A percentile compares a stretch with the other conserved stretches of the same genome.
phyloP scores from a whole-genome alignment of 2,113 vertebrate genomes.

The Dendropsophus ebraccatus region DNA sequence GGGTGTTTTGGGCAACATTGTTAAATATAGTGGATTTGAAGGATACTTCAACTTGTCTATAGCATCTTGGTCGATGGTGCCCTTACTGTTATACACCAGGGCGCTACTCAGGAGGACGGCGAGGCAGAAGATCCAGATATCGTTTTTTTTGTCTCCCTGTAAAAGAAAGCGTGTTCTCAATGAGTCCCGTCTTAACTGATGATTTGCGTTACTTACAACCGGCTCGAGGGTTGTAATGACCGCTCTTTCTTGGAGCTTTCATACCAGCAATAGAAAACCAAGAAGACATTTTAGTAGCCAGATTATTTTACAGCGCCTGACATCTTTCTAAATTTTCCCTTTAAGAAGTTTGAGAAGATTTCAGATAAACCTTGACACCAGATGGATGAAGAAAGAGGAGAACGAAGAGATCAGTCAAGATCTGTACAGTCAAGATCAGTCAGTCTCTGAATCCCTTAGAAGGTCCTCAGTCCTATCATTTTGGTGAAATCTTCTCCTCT shows the following conservation, averaged over 20 bases:
- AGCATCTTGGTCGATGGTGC: slow-evolving; percentile 53
- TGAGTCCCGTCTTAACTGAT: neutral
- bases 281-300: no score
- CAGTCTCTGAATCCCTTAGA: no score
- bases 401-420: neutral
- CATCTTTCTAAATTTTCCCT: neutral
- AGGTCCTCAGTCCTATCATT: neutral
- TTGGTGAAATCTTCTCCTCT: neutral
- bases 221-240: neutral
- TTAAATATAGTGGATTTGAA: no score
- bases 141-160: slow-evolving; percentile 48
- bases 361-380: neutral
- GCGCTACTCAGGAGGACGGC: slow-evolving; percentile 57
- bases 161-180: neutral
- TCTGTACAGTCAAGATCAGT: no score
- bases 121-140: slow-evolving; percentile 58
- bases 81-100: slow-evolving; percentile 56
- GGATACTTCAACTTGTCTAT: slow-evolving; percentile 64
- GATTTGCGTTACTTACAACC: neutral
- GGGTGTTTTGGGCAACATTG: no score
- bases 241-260: neutral
- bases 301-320: no score
- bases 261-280: neutral
- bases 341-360: neutral
- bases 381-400: neutral